Conservation (phyloP, 1,140 invertebrate genomes). For the Gyrodactylus salaris region DNA sequence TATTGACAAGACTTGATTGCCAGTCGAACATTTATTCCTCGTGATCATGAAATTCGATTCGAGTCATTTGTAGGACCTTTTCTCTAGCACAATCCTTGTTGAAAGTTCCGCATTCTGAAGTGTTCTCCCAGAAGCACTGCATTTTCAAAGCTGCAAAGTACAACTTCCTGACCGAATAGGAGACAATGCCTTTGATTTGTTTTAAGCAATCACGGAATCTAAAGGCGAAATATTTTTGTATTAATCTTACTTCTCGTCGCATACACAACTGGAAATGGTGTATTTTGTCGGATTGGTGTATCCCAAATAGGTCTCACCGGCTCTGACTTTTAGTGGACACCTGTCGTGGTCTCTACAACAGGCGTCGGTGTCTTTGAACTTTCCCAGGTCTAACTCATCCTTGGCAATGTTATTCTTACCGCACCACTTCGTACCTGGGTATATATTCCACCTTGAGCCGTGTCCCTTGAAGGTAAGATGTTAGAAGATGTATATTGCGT, state of each 20-base stretch:
- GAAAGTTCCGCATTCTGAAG: no score
- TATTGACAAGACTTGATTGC: no score
- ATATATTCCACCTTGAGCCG: not conserved
- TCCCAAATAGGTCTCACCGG: not conserved
- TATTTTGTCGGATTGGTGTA: not conserved
- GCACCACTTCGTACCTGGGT: constrained; percentile 9
- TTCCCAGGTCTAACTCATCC: constrained; percentile 7
- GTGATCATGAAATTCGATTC: no score
- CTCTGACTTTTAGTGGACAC: constrained; percentile 1
- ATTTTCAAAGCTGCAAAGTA: not conserved
- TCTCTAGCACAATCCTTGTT: no score
- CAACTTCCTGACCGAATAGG: not conserved
- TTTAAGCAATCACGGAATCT: not conserved
- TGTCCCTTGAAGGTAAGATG: no score
- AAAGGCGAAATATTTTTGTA: not conserved
- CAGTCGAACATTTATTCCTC: no score
- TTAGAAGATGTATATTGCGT: no score
- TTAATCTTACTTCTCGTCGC: not conserved
- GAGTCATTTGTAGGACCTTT: no score
- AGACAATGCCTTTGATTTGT: not conserved
- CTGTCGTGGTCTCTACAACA: constrained; percentile 10
- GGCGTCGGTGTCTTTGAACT: not conserved
- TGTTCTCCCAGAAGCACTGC: no score
- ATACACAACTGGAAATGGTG: not conserved
- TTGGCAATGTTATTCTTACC: constrained; percentile 7